Evolutionary conservation across 2,888 invertebrate genomes (phyloP).

Genomic region (Ametastegia equiseti): DNA sequence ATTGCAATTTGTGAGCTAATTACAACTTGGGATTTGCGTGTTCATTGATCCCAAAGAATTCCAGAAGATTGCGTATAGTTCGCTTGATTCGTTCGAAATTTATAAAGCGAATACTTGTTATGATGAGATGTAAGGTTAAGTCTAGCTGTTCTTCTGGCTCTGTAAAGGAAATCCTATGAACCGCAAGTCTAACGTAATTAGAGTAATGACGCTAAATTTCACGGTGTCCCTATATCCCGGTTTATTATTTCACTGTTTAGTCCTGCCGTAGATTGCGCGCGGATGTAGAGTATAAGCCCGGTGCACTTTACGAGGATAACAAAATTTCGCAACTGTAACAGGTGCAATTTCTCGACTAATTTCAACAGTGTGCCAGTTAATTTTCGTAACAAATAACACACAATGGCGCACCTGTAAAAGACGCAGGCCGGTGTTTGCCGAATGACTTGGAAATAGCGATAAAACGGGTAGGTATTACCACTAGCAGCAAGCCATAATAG

Average conservation of each 20-base stretch:
- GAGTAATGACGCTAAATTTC: conserved; percentile 14
- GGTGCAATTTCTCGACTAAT: conserved; percentile 28
- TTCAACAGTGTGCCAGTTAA: conserved; percentile 17
- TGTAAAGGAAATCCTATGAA: not conserved
- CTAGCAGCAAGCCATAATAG: not conserved
- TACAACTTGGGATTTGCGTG: not conserved
- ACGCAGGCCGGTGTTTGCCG: not conserved
- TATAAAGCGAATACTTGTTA: not conserved
- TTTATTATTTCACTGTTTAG: conserved; percentile 17
- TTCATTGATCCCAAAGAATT: no score
- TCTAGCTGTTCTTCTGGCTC: not conserved
- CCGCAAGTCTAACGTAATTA: conserved; percentile 11
- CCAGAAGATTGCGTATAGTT: not conserved
- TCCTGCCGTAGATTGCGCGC: not conserved
- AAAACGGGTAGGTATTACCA: conserved; percentile 40
- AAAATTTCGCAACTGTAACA: conserved; percentile 15
- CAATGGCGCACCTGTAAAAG: conserved; percentile 15
- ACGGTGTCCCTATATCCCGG: not conserved
- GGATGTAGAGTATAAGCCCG: not conserved
- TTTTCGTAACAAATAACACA: conserved; percentile 43
- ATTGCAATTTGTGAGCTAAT: conserved; percentile 28
- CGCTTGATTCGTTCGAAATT: not conserved
- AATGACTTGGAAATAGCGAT: conserved; percentile 40
- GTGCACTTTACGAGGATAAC: conserved; percentile 28
- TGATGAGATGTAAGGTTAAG: not conserved